Conservation (phyloP, 2,888 invertebrate genomes). For the Prenolepis imparis region DNA sequence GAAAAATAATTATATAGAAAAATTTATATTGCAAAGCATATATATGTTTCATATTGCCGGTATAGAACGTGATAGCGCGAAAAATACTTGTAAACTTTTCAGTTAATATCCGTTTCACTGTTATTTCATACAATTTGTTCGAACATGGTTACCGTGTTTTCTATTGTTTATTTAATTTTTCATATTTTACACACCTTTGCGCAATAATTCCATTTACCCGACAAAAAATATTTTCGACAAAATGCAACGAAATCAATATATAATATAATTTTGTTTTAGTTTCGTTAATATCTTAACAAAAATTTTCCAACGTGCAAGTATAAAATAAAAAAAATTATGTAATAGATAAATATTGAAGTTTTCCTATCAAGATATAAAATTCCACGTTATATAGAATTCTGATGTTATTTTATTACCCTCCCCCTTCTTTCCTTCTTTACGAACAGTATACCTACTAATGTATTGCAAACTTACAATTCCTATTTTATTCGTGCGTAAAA, state of each 20-base stretch:
- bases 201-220: conserved; percentile 2
- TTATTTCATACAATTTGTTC: conserved; percentile 13
- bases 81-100: conserved; percentile 20
- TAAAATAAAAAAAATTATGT: conserved; percentile 18
- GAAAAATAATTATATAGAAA: not conserved
- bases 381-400: not conserved
- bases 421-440: not conserved
- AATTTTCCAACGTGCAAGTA: not conserved
- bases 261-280: conserved; percentile 23
- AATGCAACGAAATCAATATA: not conserved
- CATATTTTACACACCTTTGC: not conserved
- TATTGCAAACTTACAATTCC: not conserved
- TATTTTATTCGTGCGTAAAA: not conserved
- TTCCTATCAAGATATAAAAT: not conserved
- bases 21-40: not conserved
- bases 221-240: conserved; percentile 9
- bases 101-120: not conserved
- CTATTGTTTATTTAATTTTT: conserved; percentile 36
- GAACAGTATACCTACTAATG: not conserved
- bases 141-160: not conserved
- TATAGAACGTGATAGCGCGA: not conserved
- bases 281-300: conserved; percentile 13
- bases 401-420: not conserved
- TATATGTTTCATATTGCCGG: not conserved
- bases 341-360: not conserved